Evolutionary conservation across 1,140 invertebrate genomes (phyloP).

Genomic region (Drosophila sproati): DNA sequence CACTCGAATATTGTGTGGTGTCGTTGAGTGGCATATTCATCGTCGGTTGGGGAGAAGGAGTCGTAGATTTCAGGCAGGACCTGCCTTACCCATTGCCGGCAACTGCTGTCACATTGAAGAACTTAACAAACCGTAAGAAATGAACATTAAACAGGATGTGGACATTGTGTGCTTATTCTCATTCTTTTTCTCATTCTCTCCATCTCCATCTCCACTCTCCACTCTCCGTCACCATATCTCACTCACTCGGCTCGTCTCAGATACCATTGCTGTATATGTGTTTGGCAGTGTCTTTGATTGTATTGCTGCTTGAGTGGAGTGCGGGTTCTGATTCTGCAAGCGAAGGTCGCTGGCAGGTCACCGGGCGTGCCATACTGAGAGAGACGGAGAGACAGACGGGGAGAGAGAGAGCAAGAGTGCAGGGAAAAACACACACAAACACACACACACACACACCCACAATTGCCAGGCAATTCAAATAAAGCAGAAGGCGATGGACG

Average conservation of each 20-base stretch:
- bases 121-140: slow-evolving; percentile 79
- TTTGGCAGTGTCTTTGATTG: slow-evolving; percentile 53
- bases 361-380: slow-evolving; percentile 26
- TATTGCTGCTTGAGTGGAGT: slow-evolving; percentile 58
- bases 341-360: slow-evolving; percentile 73
- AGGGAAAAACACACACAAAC: slow-evolving; percentile 1
- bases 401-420: not conserved
- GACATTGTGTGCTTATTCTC: slow-evolving; percentile 27
- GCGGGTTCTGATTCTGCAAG: slow-evolving; percentile 24
- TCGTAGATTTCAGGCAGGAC: not conserved
- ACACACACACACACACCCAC: slow-evolving; percentile 1
- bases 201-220: not conserved
- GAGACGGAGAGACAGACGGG: not conserved
- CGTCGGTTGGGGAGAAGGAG: not conserved
- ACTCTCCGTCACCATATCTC: not conserved
- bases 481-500: slow-evolving; percentile 3
- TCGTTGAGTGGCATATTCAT: slow-evolving; percentile 6
- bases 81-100: slow-evolving; percentile 3
- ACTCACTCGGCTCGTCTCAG: not conserved
- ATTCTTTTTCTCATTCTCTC: not conserved
- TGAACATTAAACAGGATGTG: slow-evolving; percentile 73
- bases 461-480: slow-evolving; percentile 22
- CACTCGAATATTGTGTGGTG: not conserved
- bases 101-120: slow-evolving; percentile 68
- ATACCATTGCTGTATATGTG: slow-evolving; percentile 16